Conservation (phyloP, 2,113 vertebrate genomes). For the Patagioenas fasciata region DNA sequence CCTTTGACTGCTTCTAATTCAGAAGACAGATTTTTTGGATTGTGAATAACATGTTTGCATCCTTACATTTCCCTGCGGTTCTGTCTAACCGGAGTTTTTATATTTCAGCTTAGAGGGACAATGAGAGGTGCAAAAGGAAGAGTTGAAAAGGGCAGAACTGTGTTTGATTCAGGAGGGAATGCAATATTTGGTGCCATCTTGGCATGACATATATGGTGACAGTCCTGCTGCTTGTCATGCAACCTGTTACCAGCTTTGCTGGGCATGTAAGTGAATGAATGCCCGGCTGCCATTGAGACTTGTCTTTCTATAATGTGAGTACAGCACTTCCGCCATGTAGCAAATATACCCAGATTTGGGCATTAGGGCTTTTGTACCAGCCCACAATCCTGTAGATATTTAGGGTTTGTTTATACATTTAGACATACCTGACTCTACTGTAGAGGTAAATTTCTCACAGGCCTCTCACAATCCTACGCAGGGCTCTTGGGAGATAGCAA, state of each 20-base stretch:
- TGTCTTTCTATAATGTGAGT: background rate
- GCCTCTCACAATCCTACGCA: fast-evolving
- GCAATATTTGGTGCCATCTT: background rate
- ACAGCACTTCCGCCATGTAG: background rate
- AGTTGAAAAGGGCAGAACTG: background rate
- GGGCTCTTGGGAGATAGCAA: background rate
- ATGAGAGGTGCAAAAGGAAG: background rate
- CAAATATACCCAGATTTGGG: background rate
- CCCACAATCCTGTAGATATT: background rate
- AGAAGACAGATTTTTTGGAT: conserved; percentile 13
- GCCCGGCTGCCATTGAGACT: background rate
- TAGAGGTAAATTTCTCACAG: background rate
- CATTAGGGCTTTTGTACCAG: background rate
- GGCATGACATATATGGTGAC: background rate
- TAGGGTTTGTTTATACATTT: background rate
- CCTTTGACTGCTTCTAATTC: conserved; percentile 10
- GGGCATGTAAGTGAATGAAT: background rate
- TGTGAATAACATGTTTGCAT: background rate
- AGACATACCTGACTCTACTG: background rate
- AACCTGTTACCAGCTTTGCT: background rate
- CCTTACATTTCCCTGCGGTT: background rate
- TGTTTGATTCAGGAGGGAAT: background rate
- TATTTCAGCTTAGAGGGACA: background rate
- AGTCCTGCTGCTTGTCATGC: background rate
- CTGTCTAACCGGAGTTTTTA: background rate